These are phyloP conservation scores for Oligia strigilis DNA, from an alignment of 2,888 invertebrate genomes.

Conservation along the genomic window DNA sequence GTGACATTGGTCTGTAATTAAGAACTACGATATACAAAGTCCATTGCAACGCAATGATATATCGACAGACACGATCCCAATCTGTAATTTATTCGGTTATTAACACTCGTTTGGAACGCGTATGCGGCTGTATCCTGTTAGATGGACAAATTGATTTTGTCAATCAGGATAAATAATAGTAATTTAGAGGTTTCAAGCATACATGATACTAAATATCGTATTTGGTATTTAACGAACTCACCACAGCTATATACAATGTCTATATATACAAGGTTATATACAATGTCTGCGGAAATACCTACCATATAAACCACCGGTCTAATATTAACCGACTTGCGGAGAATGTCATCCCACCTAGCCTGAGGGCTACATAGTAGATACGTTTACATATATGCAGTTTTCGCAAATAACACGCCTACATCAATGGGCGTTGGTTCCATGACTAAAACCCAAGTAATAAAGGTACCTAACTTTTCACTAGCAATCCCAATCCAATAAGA, in stretches of 20 bases:
- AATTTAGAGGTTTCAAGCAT: conserved; percentile 10
- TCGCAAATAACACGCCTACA: background rate
- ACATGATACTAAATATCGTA: background rate
- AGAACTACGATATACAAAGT: conserved; percentile 31
- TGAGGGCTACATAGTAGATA: background rate
- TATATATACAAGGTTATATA: background rate
- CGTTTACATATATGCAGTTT: background rate
- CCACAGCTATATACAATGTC: background rate
- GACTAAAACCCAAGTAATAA: background rate
- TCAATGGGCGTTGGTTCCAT: background rate
- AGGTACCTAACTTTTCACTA: background rate
- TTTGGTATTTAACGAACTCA: conserved; percentile 3
- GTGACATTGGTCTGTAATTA: conserved; percentile 47
- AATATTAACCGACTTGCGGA: background rate
- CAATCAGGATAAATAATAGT: conserved; percentile 41
- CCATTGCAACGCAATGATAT: conserved; percentile 26
- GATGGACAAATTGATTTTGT: conserved; percentile 64
- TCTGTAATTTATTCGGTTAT: conserved; percentile 43
- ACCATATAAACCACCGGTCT: background rate
- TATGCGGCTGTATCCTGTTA: conserved; percentile 53
- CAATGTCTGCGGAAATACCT: background rate
- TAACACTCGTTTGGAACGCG: conserved; percentile 34
- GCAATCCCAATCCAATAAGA: background rate
- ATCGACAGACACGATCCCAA: conserved; percentile 23
- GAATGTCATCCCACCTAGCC: background rate